Evolutionary conservation across 2,888 invertebrate genomes (phyloP).

Genomic region (Diabrotica balteata): DNA sequence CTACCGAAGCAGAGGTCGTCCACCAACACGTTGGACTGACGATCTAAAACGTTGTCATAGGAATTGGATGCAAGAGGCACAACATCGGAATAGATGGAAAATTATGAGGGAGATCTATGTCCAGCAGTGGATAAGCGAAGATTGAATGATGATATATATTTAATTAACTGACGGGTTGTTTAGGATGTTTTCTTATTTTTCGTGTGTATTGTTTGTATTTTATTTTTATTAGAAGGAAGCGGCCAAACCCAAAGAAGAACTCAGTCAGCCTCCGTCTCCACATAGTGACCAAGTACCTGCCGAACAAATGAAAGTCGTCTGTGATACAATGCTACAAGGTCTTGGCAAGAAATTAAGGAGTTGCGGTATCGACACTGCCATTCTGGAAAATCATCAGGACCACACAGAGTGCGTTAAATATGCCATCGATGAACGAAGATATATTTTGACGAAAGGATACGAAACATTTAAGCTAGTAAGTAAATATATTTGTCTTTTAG

Average conservation of each 20-base stretch:
- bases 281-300: slow-evolving; percentile 47
- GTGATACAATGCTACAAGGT: slow-evolving; percentile 68
- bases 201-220: too few relatives aligned
- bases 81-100: too few relatives aligned
- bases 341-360: slow-evolving; percentile 70
- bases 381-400: slow-evolving; percentile 61
- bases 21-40: too few relatives aligned
- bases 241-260: slow-evolving; percentile 22
- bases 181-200: too few relatives aligned
- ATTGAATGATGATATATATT: too few relatives aligned
- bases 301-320: slow-evolving; percentile 61
- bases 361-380: slow-evolving; percentile 68
- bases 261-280: slow-evolving; percentile 50
- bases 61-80: too few relatives aligned
- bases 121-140: too few relatives aligned
- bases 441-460: slow-evolving; percentile 65
- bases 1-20: too few relatives aligned
- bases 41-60: too few relatives aligned
- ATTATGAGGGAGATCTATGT: too few relatives aligned
- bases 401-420: slow-evolving; percentile 64
- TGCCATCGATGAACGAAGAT: slow-evolving; percentile 63
- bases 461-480: slow-evolving; percentile 59
- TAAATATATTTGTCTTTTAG: slow-evolving; percentile 1
- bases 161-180: too few relatives aligned
- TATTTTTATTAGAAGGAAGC: too few relatives aligned